Evolutionary conservation across 2,888 invertebrate species (phyloP), one percentile per base, ranked within the genome.

Genomic region (Nemotelus nigrinus): DNA sequence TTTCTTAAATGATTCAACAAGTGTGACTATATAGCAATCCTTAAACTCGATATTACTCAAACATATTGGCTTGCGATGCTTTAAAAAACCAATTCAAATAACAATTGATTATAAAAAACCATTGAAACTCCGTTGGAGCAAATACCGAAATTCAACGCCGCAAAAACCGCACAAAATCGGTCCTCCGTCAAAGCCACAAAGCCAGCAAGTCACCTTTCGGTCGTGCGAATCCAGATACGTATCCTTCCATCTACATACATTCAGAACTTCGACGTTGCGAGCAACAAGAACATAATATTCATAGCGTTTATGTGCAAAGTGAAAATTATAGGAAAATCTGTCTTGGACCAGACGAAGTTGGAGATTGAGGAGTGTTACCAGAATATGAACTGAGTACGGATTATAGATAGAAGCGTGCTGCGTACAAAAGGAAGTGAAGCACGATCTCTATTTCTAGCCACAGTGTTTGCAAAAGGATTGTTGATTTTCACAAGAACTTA

Each of bases 261-360:
- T 57, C 57, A 57, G n/a, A 57, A 4, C 5, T 43, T 63, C 44
- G n/a, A 65, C n/a, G 47, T 44, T 65, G 55, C 2, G 43, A 64
- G 55, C 5, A 64, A 68, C 68, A 67, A 47, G 58, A 45, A 68
- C 76, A 77, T 65, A 68, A 75, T 79, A 79, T 78, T 80, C 77
- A 80, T 78, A 80, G 78, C 79, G 77, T 79, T 80, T 80, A 80
- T 78, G 79, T 78, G 77, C 63, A 76, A 78, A 80, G 79, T 80
- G 78, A 79, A 78, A 79, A 78, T 78, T 71, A 77, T 78, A 76
- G 76, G 78, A 60, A 43, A 44, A 45, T 45, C 45, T 10, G 47
- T 3, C 65, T 44, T 53, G 43, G 43, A 63, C 60, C 44, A 67
- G 45, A n/a, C 25, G 39, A 67, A 67, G 60, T 60, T 7, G n/a